Conservation (phyloP, 2,797 vertebrate genomes). For the Lerista edwardsae region DNA sequence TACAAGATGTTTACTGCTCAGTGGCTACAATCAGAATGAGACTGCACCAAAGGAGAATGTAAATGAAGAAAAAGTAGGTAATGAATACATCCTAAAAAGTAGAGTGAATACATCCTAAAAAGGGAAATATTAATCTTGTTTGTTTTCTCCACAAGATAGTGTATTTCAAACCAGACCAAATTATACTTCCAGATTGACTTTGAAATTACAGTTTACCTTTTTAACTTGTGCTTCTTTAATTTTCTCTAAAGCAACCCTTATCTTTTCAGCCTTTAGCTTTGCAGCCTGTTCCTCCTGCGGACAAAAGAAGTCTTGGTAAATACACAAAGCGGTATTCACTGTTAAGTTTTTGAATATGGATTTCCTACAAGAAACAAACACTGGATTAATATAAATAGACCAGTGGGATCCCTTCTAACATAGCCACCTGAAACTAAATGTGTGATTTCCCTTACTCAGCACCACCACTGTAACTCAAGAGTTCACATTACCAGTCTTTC, state of each 20-base stretch:
- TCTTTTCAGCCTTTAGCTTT: constrained; percentile 96
- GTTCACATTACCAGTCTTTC: too few relatives aligned
- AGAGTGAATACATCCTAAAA: too few relatives aligned
- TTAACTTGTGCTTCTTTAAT: constrained; percentile 99
- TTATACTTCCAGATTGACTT: neutral
- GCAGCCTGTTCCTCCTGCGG: constrained; percentile 95
- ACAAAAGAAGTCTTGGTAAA: constrained; percentile 64
- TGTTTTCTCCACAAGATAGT: neutral
- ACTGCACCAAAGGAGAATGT: neutral
- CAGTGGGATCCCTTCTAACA: neutral
- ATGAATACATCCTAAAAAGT: neutral
- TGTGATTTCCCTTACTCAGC: neutral
- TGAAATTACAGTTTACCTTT: constrained; percentile 82
- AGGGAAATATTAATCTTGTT: constrained; percentile 2
- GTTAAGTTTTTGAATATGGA: constrained; percentile 31
- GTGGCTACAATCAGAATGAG: neutral
- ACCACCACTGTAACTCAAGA: too few relatives aligned
- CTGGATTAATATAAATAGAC: neutral
- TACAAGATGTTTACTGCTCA: too few relatives aligned
- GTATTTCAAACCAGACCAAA: constrained; percentile 22
- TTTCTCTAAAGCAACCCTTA: constrained; percentile 94
- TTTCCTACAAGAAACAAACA: neutral
- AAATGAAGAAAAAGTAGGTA: neutral
- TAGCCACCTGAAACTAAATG: neutral
- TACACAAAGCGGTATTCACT: neutral